phyloP scores from a whole-genome alignment of 2,113 vertebrate genomes.

The Gadus chalcogrammus region DNA sequence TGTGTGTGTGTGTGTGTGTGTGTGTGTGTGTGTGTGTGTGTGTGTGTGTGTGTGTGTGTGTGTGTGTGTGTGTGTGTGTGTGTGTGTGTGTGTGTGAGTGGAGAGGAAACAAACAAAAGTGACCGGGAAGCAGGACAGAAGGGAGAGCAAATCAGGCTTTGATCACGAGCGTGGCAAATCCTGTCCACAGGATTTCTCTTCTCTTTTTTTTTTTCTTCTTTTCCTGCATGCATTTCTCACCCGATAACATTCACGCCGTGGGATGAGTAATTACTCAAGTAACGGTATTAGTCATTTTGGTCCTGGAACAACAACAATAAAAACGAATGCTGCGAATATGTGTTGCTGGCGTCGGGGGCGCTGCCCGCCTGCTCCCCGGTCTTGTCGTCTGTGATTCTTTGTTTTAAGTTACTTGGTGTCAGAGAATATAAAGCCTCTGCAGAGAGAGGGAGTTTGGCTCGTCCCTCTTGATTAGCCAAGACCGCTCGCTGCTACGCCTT shows the following conservation, averaged over 20 bases:
- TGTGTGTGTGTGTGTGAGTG: neutral
- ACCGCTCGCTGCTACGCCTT: constrained; percentile 24
- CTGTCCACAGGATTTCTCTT: constrained; percentile 75
- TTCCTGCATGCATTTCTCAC: constrained; percentile 81
- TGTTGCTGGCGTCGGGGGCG: constrained; percentile 53
- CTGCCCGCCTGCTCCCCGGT: constrained; percentile 40
- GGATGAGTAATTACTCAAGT: constrained; percentile 78
- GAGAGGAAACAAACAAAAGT: constrained; percentile 77
- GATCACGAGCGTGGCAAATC: constrained; percentile 81
- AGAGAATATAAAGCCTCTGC: constrained; percentile 46
- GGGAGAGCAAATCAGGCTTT: constrained; percentile 81
- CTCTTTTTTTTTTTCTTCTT: constrained; percentile 38
- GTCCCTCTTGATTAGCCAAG: constrained; percentile 47
- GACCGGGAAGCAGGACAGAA: constrained; percentile 70
- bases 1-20: neutral
- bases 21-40: too few species aligned
- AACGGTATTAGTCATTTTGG: constrained; percentile 75
- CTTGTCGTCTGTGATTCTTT: constrained; percentile 58
- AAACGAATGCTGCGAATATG: constrained; percentile 58
- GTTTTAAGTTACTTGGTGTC: constrained; percentile 50
- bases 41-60: too few species aligned
- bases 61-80: too few species aligned
- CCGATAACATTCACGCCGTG: constrained; percentile 82
- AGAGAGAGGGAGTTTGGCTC: constrained; percentile 40
- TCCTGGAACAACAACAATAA: constrained; percentile 21